A percentile compares a stretch with the other conserved stretches of the same genome.
Evolutionary conservation across 2,888 invertebrate genomes (phyloP).

Genomic region (Branchipolynoe longqiensis): DNA sequence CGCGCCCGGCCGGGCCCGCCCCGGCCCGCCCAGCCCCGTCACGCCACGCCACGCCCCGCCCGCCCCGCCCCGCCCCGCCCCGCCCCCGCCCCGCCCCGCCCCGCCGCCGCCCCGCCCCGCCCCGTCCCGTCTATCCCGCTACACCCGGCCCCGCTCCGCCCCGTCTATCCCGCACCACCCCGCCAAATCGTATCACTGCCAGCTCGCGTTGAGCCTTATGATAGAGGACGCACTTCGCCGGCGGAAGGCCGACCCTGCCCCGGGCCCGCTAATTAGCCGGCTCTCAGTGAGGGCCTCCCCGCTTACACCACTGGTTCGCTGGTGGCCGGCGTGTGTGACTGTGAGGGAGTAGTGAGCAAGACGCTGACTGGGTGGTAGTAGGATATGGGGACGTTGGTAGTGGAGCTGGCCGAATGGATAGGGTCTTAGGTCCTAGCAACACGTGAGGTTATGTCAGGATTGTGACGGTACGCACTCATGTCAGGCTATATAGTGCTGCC

Average conservation of each 20-base stretch:
- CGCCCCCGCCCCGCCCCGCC: neutral
- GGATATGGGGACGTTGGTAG: too few relatives aligned
- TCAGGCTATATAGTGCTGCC: too few relatives aligned
- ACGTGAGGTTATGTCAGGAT: too few relatives aligned
- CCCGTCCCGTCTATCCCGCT: neutral
- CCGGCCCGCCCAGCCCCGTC: neutral
- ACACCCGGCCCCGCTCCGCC: too few relatives aligned
- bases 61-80: neutral
- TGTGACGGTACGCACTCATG: too few relatives aligned
- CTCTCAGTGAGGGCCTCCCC: neutral
- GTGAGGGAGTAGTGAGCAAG: too few relatives aligned
- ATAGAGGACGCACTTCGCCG: neutral
- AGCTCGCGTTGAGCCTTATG: slow-evolving; percentile 13
- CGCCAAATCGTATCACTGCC: slow-evolving; percentile 25
- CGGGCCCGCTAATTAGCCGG: neutral
- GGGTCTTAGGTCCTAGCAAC: too few relatives aligned
- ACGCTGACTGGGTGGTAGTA: too few relatives aligned
- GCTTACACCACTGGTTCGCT: too few relatives aligned
- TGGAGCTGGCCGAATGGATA: too few relatives aligned
- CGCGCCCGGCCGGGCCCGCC: neutral
- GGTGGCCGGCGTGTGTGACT: too few relatives aligned
- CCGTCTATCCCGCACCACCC: too few relatives aligned
- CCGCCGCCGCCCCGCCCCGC: neutral
- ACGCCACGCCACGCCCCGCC: neutral
- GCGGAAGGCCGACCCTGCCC: neutral